phyloP scores from a whole-genome alignment of 2,888 invertebrate genomes.

The Ethmia dodecea region DNA sequence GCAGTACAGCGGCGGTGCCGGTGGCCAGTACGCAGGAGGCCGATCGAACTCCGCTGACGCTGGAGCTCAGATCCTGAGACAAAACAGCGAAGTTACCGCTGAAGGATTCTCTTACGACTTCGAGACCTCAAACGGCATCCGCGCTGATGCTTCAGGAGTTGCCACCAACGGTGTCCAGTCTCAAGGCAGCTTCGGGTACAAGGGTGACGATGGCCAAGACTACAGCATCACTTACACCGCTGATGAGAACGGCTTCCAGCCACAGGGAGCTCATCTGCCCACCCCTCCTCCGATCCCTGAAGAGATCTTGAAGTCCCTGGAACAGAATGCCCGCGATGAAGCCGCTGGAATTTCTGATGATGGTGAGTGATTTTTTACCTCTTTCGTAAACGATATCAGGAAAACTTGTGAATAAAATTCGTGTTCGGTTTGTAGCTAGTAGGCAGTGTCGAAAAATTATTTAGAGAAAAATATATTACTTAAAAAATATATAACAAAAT shows the following conservation, averaged over 20 bases:
- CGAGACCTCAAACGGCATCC: slow-evolving; percentile 69
- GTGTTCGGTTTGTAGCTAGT: no score
- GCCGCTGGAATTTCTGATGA: slow-evolving; percentile 70
- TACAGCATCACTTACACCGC: slow-evolving; percentile 71
- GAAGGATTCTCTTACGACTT: slow-evolving; percentile 68
- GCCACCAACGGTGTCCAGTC: slow-evolving; percentile 69
- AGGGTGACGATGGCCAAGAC: slow-evolving; percentile 70
- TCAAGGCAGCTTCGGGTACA: slow-evolving; percentile 68
- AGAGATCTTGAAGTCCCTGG: slow-evolving; percentile 64
- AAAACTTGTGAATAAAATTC: no score
- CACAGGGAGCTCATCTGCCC: slow-evolving; percentile 66
- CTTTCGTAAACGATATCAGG: no score
- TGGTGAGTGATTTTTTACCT: slow-evolving; percentile 46
- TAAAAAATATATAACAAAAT: no score
- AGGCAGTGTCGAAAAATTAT: no score
- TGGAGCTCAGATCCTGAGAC: slow-evolving; percentile 55
- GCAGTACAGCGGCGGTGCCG: slow-evolving; percentile 24
- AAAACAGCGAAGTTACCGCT: slow-evolving; percentile 63
- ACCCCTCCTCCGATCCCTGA: slow-evolving; percentile 71
- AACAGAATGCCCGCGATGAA: slow-evolving; percentile 71
- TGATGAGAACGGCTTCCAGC: slow-evolving; percentile 69
- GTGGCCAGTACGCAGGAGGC: slow-evolving; percentile 21
- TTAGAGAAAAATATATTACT: no score
- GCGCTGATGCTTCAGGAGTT: slow-evolving; percentile 64
- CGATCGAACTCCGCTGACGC: slow-evolving; percentile 47